Evolutionary conservation across 1,140 invertebrate genomes (phyloP).

Genomic region (Penaeus indicus): DNA sequence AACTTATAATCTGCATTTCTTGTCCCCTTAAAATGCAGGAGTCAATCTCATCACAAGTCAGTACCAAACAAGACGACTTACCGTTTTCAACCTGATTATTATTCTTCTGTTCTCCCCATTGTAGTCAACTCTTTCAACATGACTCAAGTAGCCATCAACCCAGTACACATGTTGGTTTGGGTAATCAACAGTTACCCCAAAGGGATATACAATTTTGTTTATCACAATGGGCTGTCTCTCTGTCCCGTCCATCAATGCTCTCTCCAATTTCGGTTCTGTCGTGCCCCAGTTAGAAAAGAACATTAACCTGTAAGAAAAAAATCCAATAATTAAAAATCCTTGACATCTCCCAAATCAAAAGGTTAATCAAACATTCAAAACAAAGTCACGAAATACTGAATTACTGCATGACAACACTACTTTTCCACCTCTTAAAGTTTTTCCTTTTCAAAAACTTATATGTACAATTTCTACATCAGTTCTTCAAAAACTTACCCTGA

Average conservation of each 20-base stretch:
- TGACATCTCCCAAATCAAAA: neutral
- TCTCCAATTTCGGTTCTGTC: conserved; percentile 76
- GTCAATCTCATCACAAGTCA: conserved; percentile 56
- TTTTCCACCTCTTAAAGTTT: too few species aligned
- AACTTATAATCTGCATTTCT: too few species aligned
- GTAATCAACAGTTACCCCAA: conserved; percentile 80
- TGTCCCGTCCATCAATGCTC: conserved; percentile 76
- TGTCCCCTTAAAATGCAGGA: conserved; percentile 53
- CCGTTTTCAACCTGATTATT: conserved; percentile 74
- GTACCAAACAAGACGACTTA: conserved; percentile 69
- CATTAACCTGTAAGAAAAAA: conserved; percentile 74
- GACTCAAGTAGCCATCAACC: conserved; percentile 83
- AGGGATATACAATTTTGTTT: conserved; percentile 81
- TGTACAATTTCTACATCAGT: neutral
- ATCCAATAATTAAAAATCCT: neutral
- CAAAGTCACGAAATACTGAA: neutral
- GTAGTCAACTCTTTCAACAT: conserved; percentile 80
- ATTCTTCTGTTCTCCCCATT: conserved; percentile 78
- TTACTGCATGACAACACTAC: too few species aligned
- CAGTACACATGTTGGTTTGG: conserved; percentile 83
- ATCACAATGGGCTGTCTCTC: conserved; percentile 73
- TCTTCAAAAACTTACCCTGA: conserved; percentile 74
- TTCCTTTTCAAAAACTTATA: neutral
- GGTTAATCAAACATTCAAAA: neutral
- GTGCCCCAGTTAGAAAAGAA: conserved; percentile 84